Evolutionary conservation across 1,140 invertebrate species (phyloP).

Genomic region (Augochlora pura): DNA sequence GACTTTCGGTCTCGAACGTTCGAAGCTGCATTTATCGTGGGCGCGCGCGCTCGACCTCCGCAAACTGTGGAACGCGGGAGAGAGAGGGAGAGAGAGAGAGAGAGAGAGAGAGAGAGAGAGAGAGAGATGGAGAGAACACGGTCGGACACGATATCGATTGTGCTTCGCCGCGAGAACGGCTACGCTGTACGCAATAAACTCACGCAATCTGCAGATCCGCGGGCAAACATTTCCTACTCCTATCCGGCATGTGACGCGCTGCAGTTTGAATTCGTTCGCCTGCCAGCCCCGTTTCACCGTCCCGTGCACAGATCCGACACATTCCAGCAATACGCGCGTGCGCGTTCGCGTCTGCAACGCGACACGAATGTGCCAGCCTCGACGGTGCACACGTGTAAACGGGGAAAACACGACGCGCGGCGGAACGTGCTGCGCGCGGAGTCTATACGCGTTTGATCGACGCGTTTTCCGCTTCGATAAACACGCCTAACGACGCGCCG

Average conservation of each 20-base stretch:
- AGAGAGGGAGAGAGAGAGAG: not conserved
- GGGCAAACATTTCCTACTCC: constrained; percentile 28
- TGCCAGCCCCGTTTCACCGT: constrained; percentile 19
- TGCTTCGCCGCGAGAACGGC: constrained; percentile 2
- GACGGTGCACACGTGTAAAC: not conserved
- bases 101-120: no score
- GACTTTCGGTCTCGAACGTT: not conserved
- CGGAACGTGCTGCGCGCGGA: constrained; percentile 1
- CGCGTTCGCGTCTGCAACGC: not conserved
- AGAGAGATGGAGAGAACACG: not conserved
- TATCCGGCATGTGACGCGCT: constrained; percentile 14
- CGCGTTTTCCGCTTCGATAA: constrained; percentile 40
- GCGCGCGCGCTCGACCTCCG: not conserved
- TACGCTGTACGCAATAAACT: constrained; percentile 34
- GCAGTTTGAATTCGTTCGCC: constrained; percentile 17
- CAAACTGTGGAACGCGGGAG: not conserved
- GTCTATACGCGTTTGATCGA: constrained; percentile 32
- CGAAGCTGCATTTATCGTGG: not conserved
- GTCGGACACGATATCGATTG: constrained; percentile 37
- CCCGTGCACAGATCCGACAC: constrained; percentile 2
- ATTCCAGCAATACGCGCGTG: not conserved
- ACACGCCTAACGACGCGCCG: constrained; percentile 30
- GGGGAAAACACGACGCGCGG: constrained; percentile 14
- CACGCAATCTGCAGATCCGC: constrained; percentile 39
- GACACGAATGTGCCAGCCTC: not conserved